Percentiles rank a stretch among this genome's conserved stretches.
Evolutionary conservation across 2,113 vertebrate genomes (phyloP).

Genomic region (Austrofundulus limnaeus): DNA sequence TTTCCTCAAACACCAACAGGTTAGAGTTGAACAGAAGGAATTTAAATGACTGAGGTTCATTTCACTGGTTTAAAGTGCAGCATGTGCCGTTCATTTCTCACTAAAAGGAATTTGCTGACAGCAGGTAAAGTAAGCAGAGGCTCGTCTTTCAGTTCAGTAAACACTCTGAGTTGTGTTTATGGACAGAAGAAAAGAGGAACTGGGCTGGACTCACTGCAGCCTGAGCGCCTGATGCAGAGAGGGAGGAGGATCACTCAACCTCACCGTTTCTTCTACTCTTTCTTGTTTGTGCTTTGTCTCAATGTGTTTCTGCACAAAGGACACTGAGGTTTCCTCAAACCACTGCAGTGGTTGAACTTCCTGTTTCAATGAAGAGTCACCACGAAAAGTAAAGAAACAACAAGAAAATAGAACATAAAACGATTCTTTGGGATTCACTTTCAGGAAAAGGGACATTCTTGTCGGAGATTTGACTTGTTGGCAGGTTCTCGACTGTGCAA

Average conservation of each 20-base stretch:
- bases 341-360: conserved; percentile 10
- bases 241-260: neutral
- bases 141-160: conserved; percentile 56
- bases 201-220: conserved; percentile 3
- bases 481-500: neutral
- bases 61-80: conserved; percentile 72
- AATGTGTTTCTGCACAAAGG: too few species aligned
- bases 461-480: conserved; percentile 17
- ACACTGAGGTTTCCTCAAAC: conserved; percentile 51
- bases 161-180: conserved; percentile 2
- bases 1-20: conserved; percentile 36
- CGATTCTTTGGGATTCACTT: conserved; percentile 47
- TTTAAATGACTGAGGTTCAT: conserved; percentile 36
- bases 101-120: conserved; percentile 17
- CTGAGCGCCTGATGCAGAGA: conserved; percentile 28
- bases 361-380: conserved; percentile 2
- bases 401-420: neutral
- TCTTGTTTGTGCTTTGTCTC: conserved; percentile 10
- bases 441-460: neutral
- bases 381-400: conserved; percentile 3
- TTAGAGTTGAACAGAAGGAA: too few species aligned
- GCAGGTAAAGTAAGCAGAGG: conserved; percentile 17
- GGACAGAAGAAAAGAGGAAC: neutral
- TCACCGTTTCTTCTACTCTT: too few species aligned
- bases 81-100: conserved; percentile 60